A percentile compares a stretch with the other conserved stretches of the same genome.
Conservation (phyloP, 1,140 invertebrate genomes). For the Trachelipus rathkii region DNA sequence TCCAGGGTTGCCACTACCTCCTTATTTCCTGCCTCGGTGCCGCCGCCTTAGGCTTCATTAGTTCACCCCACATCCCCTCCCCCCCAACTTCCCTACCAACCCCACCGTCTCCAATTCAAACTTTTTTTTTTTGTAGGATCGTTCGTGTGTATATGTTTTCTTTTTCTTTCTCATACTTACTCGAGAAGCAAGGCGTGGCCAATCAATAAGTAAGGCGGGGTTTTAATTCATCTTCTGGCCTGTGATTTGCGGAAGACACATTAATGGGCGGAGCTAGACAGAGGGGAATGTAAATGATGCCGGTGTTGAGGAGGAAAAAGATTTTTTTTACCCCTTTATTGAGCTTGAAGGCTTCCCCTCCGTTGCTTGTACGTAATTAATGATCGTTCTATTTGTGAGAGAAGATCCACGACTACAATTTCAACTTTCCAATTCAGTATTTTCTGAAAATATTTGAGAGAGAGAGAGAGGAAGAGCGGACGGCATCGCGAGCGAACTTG, state of each 20-base stretch:
- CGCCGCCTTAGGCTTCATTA: constrained; percentile 4
- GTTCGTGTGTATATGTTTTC: not conserved
- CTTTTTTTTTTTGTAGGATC: not conserved
- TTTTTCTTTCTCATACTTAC: too few species aligned
- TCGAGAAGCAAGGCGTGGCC: not conserved
- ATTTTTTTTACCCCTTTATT: constrained; percentile 4
- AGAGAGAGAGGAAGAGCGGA: not conserved
- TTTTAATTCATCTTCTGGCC: not conserved
- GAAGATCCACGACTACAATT: constrained; percentile 9
- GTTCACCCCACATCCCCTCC: not conserved
- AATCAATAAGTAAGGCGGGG: not conserved
- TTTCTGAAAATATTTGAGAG: not conserved
- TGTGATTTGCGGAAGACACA: not conserved
- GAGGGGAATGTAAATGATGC: not conserved
- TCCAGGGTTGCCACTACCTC: not conserved
- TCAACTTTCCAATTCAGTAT: not conserved
- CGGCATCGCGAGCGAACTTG: not conserved
- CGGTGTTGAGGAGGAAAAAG: not conserved
- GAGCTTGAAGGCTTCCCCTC: constrained; percentile 2
- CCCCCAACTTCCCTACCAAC: too few species aligned
- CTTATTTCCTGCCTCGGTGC: not conserved
- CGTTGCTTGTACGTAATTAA: constrained; percentile 9
- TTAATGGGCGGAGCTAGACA: not conserved
- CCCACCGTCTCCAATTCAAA: not conserved
- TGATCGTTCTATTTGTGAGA: not conserved